Evolutionary conservation across 2,797 vertebrate species (phyloP).

Genomic region (Brachyalestes nurse): DNA sequence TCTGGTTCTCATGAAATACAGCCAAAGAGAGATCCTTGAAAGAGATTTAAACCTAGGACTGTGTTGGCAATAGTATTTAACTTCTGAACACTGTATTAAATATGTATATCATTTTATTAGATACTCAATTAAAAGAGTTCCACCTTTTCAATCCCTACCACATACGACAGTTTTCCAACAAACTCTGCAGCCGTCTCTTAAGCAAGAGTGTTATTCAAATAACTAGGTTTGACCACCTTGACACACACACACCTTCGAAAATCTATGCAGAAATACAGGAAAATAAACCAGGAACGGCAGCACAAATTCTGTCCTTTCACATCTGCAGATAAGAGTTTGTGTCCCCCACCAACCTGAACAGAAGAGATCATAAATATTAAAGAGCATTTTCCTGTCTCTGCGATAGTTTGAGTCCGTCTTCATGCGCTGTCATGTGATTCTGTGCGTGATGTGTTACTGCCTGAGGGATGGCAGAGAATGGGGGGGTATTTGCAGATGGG

Average conservation of each 20-base stretch:
- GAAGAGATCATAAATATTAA: constrained; percentile 73
- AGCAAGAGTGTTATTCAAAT: background rate
- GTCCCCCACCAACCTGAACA: constrained; percentile 9
- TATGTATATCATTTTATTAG: background rate
- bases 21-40: background rate
- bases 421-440: constrained; percentile 69
- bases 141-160: background rate
- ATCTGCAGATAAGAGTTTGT: background rate
- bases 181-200: background rate
- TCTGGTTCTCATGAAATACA: background rate
- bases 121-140: background rate
- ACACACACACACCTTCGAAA: background rate
- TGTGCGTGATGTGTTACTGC: constrained; percentile 64
- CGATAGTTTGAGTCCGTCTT: constrained; percentile 71
- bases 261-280: background rate
- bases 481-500: constrained; percentile 20
- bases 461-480: constrained; percentile 51
- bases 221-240: too few species aligned
- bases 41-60: background rate
- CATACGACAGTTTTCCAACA: background rate
- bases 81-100: too few species aligned
- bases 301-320: constrained; percentile 17
- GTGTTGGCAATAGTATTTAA: background rate
- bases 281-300: background rate
- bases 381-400: constrained; percentile 68